Evolutionary conservation across 1,140 invertebrate genomes (phyloP), one percentile per base, ranked within the genome.

Genomic region (Agraylea sexmaculata): DNA sequence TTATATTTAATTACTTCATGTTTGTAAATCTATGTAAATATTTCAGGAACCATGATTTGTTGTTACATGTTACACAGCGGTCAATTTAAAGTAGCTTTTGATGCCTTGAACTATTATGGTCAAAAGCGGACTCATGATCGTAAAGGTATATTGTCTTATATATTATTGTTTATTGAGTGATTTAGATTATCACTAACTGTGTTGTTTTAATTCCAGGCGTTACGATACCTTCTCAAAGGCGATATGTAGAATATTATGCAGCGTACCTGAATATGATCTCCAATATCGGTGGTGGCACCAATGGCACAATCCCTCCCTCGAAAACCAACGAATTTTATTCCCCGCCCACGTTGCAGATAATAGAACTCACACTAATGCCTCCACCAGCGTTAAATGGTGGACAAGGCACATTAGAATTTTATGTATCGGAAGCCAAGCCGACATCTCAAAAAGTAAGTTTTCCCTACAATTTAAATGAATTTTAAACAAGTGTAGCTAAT

Each of bases 221-320:
- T 27, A 99, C 95, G 41, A 99, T 99, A 67, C 95, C 94, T 53
- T 95, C 89, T 52, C 95, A 99, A 66, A 66, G 87, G 45, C 77
- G 92, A 51, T 99, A 97, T 69, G 92, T 99, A 46, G 77, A 84
- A 59, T 99, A 99, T 72, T 99, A 94, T 73, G 82, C 80, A 55
- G 75, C 76, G 54, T 69, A 93, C 59, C 66, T 86, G 60, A 66
- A 78, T 61, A 66, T 76, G 52, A 55, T 71, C 35, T 61, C 78
- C 25, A 50, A 50, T 20, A 4, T 6, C 10, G 17, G n/a, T 5
- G 34, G 40, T n/a, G 13, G 11, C 19, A 20, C 18, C n/a, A 8
- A 11, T 11, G 38, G n/a, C 54, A 25, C 45, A 37, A 41, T 59
- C 61, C 53, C 43, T 49, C 35, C 52, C 6, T 23, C 28, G n/a